Percentiles rank a stretch among this genome's conserved stretches.
These are phyloP conservation scores for Ptychadena robeensis DNA, from an alignment of 2,797 vertebrate species.

Conservation along the genomic window DNA sequence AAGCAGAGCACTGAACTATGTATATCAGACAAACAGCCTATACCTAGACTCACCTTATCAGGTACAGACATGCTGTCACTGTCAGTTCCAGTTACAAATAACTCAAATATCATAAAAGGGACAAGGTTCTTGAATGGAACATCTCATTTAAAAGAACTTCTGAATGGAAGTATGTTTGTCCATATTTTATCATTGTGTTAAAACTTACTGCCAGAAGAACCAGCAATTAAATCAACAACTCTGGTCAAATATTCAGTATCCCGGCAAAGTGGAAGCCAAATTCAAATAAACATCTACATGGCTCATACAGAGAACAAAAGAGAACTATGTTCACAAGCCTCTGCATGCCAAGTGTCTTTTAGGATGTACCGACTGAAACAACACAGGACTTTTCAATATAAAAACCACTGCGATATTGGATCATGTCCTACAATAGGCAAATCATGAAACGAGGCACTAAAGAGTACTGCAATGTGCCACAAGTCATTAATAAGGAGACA, in stretches of 20 bases:
- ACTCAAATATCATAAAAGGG: constrained; percentile 36
- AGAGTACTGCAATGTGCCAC: not conserved
- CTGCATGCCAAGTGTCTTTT: constrained; percentile 41
- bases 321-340: constrained; percentile 40
- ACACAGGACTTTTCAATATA: not conserved
- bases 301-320: constrained; percentile 32
- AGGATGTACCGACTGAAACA: constrained; percentile 17
- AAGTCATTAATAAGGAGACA: not conserved
- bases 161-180: constrained; percentile 29
- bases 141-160: constrained; percentile 30
- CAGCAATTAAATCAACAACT: constrained; percentile 41
- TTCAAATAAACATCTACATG: constrained; percentile 36
- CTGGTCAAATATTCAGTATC: constrained; percentile 35
- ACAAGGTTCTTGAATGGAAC: constrained; percentile 17
- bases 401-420: not conserved
- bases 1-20: not conserved
- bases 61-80: constrained; percentile 27
- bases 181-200: constrained; percentile 25
- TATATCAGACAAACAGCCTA: not conserved
- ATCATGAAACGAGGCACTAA: too few species aligned
- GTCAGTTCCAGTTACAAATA: constrained; percentile 20
- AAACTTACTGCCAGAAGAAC: constrained; percentile 26
- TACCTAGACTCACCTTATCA: not conserved
- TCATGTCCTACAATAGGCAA: not conserved
- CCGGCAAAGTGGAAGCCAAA: not conserved